phyloP scores from a whole-genome alignment of 2,113 vertebrate species.

The Apeltes quadracus region DNA sequence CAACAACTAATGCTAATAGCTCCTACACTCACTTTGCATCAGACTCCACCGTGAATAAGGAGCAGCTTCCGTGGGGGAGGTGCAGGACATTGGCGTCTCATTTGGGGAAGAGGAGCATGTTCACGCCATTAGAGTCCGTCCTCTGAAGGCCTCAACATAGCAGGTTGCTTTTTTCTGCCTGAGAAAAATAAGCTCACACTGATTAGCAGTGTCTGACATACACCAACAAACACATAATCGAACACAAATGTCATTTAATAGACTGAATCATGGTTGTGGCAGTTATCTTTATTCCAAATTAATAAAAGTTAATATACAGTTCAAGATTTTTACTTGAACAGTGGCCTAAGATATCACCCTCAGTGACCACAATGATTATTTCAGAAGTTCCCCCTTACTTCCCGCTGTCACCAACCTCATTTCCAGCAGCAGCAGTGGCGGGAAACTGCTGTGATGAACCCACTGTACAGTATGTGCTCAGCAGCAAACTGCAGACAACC shows the following conservation, averaged over 20 bases:
- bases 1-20: too few species aligned
- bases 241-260: not conserved
- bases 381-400: not conserved
- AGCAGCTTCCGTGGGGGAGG: not conserved
- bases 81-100: not conserved
- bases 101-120: slow-evolving; percentile 1
- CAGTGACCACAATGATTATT: not conserved
- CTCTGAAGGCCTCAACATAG: not conserved
- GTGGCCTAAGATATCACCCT: not conserved
- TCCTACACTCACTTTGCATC: not conserved
- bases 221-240: not conserved
- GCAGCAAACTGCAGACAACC: not conserved
- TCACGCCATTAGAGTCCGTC: not conserved
- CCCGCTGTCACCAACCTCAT: not conserved
- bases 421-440: not conserved
- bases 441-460: not conserved
- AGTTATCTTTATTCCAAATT: too few species aligned
- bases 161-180: not conserved
- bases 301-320: too few species aligned
- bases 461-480: not conserved
- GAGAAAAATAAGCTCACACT: slow-evolving; percentile 11
- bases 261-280: not conserved
- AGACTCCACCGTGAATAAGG: slow-evolving; percentile 1
- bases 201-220: not conserved
- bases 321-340: not conserved